phyloP scores from a whole-genome alignment of 2,113 vertebrate species.

The Anhinga anhinga region DNA sequence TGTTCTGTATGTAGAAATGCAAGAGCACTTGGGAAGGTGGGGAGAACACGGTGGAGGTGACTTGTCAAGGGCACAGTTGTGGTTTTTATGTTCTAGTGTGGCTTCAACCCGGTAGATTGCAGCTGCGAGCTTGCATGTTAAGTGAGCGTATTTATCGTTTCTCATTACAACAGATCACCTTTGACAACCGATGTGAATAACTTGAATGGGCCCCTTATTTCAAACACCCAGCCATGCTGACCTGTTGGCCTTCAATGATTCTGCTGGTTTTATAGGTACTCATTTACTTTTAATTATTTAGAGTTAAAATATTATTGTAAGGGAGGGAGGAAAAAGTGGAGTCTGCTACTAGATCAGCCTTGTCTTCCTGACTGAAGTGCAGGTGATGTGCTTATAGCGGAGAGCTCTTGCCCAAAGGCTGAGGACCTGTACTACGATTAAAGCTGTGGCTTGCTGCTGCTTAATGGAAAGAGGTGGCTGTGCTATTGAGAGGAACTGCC shows the following conservation, averaged over 20 bases:
- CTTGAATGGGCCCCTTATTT: background rate
- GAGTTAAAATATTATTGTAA: background rate
- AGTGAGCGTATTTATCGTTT: background rate
- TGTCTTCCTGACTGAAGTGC: background rate
- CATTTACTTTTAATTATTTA: conserved; percentile 25
- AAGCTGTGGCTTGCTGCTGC: background rate
- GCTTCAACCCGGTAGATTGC: background rate
- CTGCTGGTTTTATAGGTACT: background rate
- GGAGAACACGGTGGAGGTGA: background rate
- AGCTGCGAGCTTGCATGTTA: background rate
- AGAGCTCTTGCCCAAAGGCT: background rate
- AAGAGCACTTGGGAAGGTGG: background rate
- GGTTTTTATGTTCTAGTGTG: background rate
- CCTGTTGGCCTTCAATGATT: background rate
- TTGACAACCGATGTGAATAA: background rate
- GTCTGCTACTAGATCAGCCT: background rate
- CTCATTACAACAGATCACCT: conserved; percentile 18
- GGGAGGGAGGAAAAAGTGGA: background rate
- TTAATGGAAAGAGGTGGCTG: background rate
- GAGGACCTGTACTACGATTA: background rate
- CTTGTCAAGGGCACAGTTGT: background rate
- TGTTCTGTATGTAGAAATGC: background rate
- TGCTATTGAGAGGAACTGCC: background rate
- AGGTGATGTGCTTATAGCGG: background rate
- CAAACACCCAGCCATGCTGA: background rate